Conservation (phyloP, 37 sponge, comb jelly and placozoan genomes). For the Hexactinellida sp. region DNA sequence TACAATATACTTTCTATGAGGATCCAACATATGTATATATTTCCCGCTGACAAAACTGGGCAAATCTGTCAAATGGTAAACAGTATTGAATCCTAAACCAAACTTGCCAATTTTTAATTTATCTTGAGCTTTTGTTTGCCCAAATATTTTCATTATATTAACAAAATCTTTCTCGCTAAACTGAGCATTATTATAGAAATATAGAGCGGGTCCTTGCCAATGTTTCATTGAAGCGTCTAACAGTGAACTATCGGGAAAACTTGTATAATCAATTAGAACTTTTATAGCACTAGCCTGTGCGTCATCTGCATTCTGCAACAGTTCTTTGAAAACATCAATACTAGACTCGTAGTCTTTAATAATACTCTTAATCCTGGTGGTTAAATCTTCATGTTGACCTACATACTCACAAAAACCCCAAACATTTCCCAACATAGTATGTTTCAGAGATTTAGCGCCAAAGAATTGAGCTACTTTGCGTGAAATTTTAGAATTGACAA, state of each 20-base stretch:
- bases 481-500: not conserved
- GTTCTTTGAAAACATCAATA: constrained; percentile 63
- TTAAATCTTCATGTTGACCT: constrained; percentile 24
- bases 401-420: not conserved
- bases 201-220: constrained; percentile 71
- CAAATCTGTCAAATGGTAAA: constrained; percentile 58
- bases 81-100: constrained; percentile 67
- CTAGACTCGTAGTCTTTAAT: constrained; percentile 44
- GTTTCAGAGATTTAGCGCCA: not conserved
- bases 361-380: constrained; percentile 33
- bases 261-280: constrained; percentile 54
- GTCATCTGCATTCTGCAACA: constrained; percentile 84
- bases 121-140: constrained; percentile 46
- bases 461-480: not conserved
- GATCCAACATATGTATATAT: constrained; percentile 57
- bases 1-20: constrained; percentile 53
- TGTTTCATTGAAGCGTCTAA: constrained; percentile 30
- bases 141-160: constrained; percentile 52
- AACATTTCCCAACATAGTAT: not conserved
- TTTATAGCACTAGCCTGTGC: constrained; percentile 53
- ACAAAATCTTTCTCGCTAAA: constrained; percentile 56
- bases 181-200: constrained; percentile 44
- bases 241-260: not conserved
- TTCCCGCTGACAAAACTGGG: constrained; percentile 63
- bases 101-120: constrained; percentile 67